These are phyloP conservation scores for Trachelus troglodyta DNA, from an alignment of 2,888 invertebrate species.

Conservation along the genomic window DNA sequence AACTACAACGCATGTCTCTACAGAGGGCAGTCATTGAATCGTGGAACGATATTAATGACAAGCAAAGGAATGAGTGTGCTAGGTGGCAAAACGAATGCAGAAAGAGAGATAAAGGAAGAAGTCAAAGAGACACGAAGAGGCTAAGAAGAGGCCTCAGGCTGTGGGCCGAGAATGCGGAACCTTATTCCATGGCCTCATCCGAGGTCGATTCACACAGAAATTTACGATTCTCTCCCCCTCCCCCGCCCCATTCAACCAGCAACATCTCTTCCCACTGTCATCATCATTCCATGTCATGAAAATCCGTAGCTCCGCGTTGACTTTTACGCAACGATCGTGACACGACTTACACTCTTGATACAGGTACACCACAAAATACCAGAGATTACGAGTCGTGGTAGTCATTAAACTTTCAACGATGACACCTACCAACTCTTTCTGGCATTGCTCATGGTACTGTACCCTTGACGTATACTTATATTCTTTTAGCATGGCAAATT, in stretches of 20 bases:
- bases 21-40: background rate
- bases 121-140: slow-evolving; percentile 20
- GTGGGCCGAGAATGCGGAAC: slow-evolving; percentile 66
- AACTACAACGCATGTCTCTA: background rate
- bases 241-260: background rate
- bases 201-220: slow-evolving; percentile 44
- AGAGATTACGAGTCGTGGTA: background rate
- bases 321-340: slow-evolving; percentile 2
- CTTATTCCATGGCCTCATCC: slow-evolving; percentile 34
- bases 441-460: background rate
- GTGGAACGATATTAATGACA: background rate
- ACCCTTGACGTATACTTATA: background rate
- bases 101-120: slow-evolving; percentile 37
- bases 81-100: slow-evolving; percentile 19
- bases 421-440: background rate
- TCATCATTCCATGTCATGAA: slow-evolving; percentile 6
- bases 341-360: background rate
- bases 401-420: background rate
- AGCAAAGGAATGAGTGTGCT: background rate
- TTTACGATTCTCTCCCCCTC: slow-evolving; percentile 30
- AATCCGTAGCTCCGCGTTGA: background rate
- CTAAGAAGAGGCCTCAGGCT: slow-evolving; percentile 53
- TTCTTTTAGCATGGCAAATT: background rate
- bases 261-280: slow-evolving; percentile 21
- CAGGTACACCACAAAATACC: background rate